Evolutionary conservation across 2,797 vertebrate genomes (phyloP).

Genomic region (Setipinna tenuifilis): DNA sequence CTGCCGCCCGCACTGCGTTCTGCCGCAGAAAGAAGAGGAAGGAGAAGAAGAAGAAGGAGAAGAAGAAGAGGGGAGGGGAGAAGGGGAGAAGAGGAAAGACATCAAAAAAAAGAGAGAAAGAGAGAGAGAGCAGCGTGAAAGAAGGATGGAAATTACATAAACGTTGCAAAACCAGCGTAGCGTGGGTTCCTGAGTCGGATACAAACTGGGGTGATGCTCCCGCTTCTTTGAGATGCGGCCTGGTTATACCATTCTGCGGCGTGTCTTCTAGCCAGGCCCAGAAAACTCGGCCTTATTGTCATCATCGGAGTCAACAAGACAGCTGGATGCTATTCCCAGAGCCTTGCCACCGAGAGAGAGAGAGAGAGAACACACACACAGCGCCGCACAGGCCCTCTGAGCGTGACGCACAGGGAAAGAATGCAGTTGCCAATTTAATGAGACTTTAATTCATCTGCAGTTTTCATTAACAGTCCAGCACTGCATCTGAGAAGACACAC

Average conservation of each 20-base stretch:
- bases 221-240: neutral
- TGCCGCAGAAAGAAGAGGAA: conserved; percentile 44
- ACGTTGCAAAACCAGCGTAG: conserved; percentile 37
- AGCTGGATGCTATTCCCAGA: conserved; percentile 47
- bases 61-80: neutral
- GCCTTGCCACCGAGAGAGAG: neutral
- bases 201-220: conserved; percentile 19
- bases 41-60: conserved; percentile 28
- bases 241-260: conserved; percentile 22
- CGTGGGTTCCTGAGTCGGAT: conserved; percentile 31
- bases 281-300: conserved; percentile 38
- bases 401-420: conserved; percentile 34
- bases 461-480: conserved; percentile 10
- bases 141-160: conserved; percentile 36
- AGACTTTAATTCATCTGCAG: conserved; percentile 26
- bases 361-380: conserved; percentile 27
- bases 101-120: conserved; percentile 9
- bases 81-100: neutral
- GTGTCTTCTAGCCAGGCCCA: conserved; percentile 22
- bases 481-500: neutral
- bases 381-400: neutral
- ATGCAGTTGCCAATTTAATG: conserved; percentile 30
- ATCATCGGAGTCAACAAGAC: conserved; percentile 35
- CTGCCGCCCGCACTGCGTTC: conserved; percentile 67
- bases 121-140: conserved; percentile 14